Evolutionary conservation across 2,797 vertebrate species (phyloP).

Genomic region (Lophius americanus): DNA sequence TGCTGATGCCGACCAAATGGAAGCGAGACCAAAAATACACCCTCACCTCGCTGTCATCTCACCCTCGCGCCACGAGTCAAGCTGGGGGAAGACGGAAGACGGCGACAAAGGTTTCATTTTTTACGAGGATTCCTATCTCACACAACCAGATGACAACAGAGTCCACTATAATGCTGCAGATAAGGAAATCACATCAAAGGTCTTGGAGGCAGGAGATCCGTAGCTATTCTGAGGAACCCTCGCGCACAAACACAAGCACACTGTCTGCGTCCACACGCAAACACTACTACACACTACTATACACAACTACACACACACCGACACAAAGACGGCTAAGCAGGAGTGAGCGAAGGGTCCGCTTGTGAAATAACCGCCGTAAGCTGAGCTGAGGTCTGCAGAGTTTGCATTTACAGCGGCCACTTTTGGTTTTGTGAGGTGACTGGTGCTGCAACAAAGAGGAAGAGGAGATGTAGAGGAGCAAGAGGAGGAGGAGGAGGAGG

Average conservation of each 20-base stretch:
- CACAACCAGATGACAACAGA: constrained; percentile 48
- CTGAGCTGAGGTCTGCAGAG: constrained; percentile 60
- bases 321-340: constrained; percentile 2
- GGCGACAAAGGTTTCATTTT: constrained; percentile 17
- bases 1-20: constrained; percentile 54
- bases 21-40: constrained; percentile 54
- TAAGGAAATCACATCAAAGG: constrained; percentile 49
- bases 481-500: constrained; percentile 49
- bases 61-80: constrained; percentile 42
- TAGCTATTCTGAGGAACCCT: constrained; percentile 31
- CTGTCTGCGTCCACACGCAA: neutral
- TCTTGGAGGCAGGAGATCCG: constrained; percentile 38
- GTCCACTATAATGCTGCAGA: constrained; percentile 32
- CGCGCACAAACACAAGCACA: neutral
- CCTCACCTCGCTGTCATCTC: constrained; percentile 59
- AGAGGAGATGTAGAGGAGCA: constrained; percentile 40
- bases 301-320: constrained; percentile 5
- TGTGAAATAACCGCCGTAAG: constrained; percentile 42
- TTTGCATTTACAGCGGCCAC: constrained; percentile 51
- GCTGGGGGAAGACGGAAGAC: constrained; percentile 5
- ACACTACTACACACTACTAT: constrained; percentile 7
- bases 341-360: constrained; percentile 32
- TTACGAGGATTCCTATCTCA: constrained; percentile 64
- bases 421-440: constrained; percentile 21
- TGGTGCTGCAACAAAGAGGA: constrained; percentile 40